phyloP scores from a whole-genome alignment of 2,113 vertebrate species.

The Ictalurus punctatus region DNA sequence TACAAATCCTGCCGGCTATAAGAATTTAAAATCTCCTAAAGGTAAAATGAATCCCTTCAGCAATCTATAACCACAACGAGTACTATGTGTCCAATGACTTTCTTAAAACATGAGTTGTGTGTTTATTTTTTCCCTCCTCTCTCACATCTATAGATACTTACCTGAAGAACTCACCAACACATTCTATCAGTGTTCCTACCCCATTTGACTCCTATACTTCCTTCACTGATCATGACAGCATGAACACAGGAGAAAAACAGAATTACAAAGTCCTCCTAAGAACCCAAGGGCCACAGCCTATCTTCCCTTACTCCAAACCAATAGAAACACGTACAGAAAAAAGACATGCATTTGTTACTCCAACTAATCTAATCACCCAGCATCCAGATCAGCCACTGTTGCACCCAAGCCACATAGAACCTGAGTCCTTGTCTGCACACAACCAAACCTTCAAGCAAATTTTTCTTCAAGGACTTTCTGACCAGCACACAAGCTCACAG shows the following conservation, averaged over 20 bases:
- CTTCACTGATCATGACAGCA: background rate
- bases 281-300: constrained; percentile 12
- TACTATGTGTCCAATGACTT: background rate
- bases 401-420: constrained; percentile 14
- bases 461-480: background rate
- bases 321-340: constrained; percentile 32
- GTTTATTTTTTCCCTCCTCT: background rate
- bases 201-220: background rate
- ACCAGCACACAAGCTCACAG: constrained; percentile 15
- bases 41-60: constrained; percentile 2
- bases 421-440: background rate
- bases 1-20: background rate
- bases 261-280: background rate
- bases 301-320: background rate
- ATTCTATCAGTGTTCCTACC: constrained; percentile 2
- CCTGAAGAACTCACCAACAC: constrained; percentile 43
- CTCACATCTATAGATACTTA: constrained; percentile 33
- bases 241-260: constrained; percentile 3
- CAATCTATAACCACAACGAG: background rate
- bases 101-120: background rate
- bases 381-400: constrained; percentile 7
- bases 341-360: constrained; percentile 24
- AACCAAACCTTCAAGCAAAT: background rate
- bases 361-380: constrained; percentile 18
- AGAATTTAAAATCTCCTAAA: constrained; percentile 30